Percentiles rank a stretch among this genome's conserved stretches.
These are phyloP conservation scores for Ophion slaviceki DNA, from an alignment of 2,888 invertebrate species.

Conservation along the genomic window DNA sequence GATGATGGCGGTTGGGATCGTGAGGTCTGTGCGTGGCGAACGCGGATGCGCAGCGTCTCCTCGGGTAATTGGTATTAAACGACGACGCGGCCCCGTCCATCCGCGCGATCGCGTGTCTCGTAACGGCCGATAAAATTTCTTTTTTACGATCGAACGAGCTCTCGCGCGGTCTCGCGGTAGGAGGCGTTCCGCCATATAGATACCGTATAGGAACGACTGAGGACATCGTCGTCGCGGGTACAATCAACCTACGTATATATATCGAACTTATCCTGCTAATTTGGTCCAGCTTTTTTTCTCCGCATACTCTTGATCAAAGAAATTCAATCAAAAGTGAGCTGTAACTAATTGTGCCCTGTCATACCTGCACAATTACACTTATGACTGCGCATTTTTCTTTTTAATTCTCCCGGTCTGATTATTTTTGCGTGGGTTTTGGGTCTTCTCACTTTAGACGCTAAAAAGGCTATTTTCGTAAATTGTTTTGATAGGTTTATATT, in stretches of 20 bases:
- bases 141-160: constrained; percentile 65
- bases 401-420: too few relatives aligned
- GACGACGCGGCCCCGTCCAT: constrained; percentile 67
- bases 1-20: constrained; percentile 29
- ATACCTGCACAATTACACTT: too few relatives aligned
- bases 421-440: too few relatives aligned
- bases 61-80: constrained; percentile 73
- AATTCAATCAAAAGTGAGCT: neutral
- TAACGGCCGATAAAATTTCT: constrained; percentile 70
- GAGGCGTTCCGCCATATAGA: constrained; percentile 29
- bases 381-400: too few relatives aligned
- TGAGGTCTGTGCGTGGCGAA: constrained; percentile 61
- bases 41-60: constrained; percentile 63
- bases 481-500: too few relatives aligned
- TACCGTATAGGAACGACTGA: constrained; percentile 21
- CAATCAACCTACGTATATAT: too few relatives aligned
- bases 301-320: too few relatives aligned
- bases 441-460: too few relatives aligned
- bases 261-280: neutral
- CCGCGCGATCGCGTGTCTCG: constrained; percentile 67
- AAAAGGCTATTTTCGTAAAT: too few relatives aligned
- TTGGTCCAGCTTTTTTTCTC: neutral
- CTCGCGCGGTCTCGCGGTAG: constrained; percentile 50
- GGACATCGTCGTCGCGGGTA: constrained; percentile 42
- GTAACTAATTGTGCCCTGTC: too few relatives aligned